Percentiles rank a stretch among this genome's conserved stretches.
Evolutionary conservation across 2,113 vertebrate genomes (phyloP).

Genomic region (Otocyon megalotis): DNA sequence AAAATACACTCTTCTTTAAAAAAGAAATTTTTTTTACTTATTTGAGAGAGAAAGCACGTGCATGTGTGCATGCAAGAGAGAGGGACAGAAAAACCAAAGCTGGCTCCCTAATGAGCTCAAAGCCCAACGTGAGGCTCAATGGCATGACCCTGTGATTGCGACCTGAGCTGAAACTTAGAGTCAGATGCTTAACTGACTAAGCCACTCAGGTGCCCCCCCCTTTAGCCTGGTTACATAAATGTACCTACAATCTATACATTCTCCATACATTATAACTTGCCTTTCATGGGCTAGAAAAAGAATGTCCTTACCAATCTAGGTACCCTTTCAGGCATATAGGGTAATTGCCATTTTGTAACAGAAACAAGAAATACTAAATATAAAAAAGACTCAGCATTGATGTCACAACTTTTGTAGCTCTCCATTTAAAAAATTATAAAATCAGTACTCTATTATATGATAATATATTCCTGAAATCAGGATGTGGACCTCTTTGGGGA

Average conservation of each 20-base stretch:
- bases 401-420: not conserved
- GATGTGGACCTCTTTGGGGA: not conserved
- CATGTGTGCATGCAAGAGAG: no score
- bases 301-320: not conserved
- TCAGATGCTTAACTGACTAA: not conserved
- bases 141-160: not conserved
- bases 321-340: not conserved
- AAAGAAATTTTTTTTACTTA: not conserved
- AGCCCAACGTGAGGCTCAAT: not conserved
- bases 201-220: not conserved
- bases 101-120: not conserved
- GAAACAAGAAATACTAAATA: not conserved
- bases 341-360: not conserved
- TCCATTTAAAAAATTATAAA: not conserved
- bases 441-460: not conserved
- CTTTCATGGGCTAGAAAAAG: not conserved
- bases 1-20: not conserved
- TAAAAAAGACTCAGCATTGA: not conserved
- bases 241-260: not conserved
- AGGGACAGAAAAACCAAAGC: not conserved
- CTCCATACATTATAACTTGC: not conserved
- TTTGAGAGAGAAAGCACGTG: not conserved
- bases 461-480: not conserved
- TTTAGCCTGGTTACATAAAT: not conserved
- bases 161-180: not conserved